Base-by-base conservation (phyloP, 2,113 vertebrate genomes). In the Ranitomeya variabilis region DNA sequence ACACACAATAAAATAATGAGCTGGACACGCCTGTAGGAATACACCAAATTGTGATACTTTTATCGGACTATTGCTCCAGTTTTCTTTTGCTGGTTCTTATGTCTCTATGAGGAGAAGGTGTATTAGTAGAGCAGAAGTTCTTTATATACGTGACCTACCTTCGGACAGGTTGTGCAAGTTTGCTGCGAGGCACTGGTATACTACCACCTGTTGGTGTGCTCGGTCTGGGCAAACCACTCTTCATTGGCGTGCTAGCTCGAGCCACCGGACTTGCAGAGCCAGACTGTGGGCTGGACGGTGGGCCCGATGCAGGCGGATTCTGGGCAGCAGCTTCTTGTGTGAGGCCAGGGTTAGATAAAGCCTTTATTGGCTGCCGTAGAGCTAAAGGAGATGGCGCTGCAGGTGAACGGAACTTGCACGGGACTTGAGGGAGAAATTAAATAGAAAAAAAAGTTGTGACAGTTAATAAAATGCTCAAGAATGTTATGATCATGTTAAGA, bases 121-220 rank as follows among this genome's bases (percentile, higher is more conserved):
- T 45, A 45, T 45, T 2, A 2, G 19, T 21, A 66, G n/a, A 69
- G 66, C n/a, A 12, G 12, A 10, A 71, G 23, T 71, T 37, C 23
- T 37, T 31, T 23, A 51, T 52, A 74, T 23, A 55, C n/a, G n/a
- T n/a, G n/a, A n/a, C 95, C 92, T 92, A 99, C 98, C 98, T 97
- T 93, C 98, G 97, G 87, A 99, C 96, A 86, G 98, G 97, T 90
- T 99, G 98, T 91, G 96, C 97, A 95, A 99, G 95, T 92, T 99
- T 99, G 95, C 97, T 99, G 81, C 98, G 97, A 93, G 98, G 97
- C 95, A 98, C 95, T 92, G 98, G 97, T 92, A 99, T 96, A 64
- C 96, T 96, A 90, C 97, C 97, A 0, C 94, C 45, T 57, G 96
- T 92, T 90, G 95, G 94, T 91, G 96, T 96, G 89, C 97, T 98